Conservation (phyloP, 2,888 invertebrate species). For the Lasioglossum vierecki region DNA sequence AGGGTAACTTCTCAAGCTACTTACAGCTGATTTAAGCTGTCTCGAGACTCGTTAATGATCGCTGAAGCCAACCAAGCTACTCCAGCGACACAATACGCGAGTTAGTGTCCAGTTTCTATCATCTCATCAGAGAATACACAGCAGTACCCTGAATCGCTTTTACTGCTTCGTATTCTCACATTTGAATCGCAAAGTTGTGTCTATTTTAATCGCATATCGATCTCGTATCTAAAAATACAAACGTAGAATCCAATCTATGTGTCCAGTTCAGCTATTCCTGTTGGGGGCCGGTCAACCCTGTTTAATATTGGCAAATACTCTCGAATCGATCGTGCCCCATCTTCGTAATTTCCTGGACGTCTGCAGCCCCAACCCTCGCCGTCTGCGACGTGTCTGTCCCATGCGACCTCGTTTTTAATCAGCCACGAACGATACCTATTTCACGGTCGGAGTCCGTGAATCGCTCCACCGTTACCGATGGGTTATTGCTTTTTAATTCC, state of each 20-base stretch:
- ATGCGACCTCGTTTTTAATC: constrained; percentile 54
- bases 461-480: background rate
- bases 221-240: no score
- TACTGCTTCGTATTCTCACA: no score
- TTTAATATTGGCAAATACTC: constrained; percentile 46
- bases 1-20: no score
- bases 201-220: no score
- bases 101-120: no score
- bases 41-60: no score
- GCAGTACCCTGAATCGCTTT: no score
- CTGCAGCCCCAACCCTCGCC: constrained; percentile 14
- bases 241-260: background rate
- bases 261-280: background rate
- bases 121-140: no score
- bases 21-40: no score
- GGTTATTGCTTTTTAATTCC: constrained; percentile 26
- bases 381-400: constrained; percentile 22
- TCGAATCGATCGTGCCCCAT: constrained; percentile 58
- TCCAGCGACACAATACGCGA: no score
- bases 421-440: constrained; percentile 32
- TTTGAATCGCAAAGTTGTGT: no score
- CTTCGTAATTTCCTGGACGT: constrained; percentile 63
- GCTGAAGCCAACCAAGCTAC: no score
- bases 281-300: constrained; percentile 3
- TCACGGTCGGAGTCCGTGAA: constrained; percentile 22